Conservation (phyloP, 2,113 vertebrate genomes). For the Neolamprologus falcicula region DNA sequence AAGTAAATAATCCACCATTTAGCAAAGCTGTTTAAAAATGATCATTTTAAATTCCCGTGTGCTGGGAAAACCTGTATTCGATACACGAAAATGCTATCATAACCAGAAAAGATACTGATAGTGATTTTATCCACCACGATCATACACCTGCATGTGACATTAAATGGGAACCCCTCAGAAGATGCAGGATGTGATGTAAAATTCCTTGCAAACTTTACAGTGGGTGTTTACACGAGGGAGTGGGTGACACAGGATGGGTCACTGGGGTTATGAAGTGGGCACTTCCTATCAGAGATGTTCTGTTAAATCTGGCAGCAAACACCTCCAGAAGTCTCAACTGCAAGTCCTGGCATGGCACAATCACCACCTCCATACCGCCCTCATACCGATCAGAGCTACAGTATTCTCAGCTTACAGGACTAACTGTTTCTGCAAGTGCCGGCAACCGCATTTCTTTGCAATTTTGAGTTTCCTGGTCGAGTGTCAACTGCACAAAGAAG, state of each 20-base stretch:
- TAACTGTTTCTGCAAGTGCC: background rate
- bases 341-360: slow-evolving; percentile 14
- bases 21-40: background rate
- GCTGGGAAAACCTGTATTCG: background rate
- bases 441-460: background rate
- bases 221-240: slow-evolving; percentile 1
- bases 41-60: background rate
- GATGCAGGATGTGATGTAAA: background rate
- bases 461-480: slow-evolving; percentile 10
- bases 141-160: background rate
- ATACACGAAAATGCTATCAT: background rate
- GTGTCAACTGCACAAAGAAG: background rate
- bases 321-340: slow-evolving; percentile 19
- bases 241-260: background rate
- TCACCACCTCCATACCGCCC: slow-evolving; percentile 6
- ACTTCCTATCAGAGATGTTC: slow-evolving; percentile 19
- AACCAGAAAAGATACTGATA: background rate
- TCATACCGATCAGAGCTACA: slow-evolving; percentile 3
- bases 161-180: background rate
- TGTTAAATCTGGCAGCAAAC: slow-evolving; percentile 13
- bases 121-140: background rate
- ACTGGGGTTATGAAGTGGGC: slow-evolving; percentile 6
- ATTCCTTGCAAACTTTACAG: background rate
- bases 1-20: background rate
- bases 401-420: background rate